Evolutionary conservation across 2,113 vertebrate species (phyloP).

Genomic region (Rhinichthys klamathensis): DNA sequence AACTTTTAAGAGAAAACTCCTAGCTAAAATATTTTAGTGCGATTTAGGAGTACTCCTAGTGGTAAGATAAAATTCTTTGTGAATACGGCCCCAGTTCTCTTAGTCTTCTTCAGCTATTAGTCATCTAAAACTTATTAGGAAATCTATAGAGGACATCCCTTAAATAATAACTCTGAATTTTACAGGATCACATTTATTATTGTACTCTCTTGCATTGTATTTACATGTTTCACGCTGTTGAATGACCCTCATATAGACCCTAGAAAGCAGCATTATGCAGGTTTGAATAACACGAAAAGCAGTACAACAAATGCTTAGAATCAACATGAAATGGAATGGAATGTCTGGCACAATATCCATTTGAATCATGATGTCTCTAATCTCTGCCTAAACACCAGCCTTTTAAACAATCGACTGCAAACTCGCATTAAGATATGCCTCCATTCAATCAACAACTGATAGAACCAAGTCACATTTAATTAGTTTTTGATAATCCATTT

Average conservation of each 20-base stretch:
- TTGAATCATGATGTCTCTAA: too few species aligned
- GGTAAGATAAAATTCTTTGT: too few species aligned
- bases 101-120: conserved; percentile 7
- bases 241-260: not conserved
- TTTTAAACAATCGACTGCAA: not conserved
- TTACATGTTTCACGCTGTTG: not conserved
- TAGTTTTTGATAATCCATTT: too few species aligned
- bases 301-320: not conserved
- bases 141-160: not conserved
- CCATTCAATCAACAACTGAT: not conserved
- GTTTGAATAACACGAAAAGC: not conserved
- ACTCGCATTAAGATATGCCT: not conserved
- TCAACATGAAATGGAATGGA: not conserved
- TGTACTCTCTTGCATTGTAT: not conserved
- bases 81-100: too few species aligned
- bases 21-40: too few species aligned
- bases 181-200: too few species aligned
- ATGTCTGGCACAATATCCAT: not conserved
- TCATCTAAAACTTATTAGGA: not conserved
- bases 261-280: not conserved
- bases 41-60: too few species aligned
- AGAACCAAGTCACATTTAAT: too few species aligned
- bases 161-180: not conserved
- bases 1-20: too few species aligned
- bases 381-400: not conserved